These are phyloP conservation scores for Xyrauchen texanus DNA, from an alignment of 2,113 vertebrate genomes.

Conservation along the genomic window DNA sequence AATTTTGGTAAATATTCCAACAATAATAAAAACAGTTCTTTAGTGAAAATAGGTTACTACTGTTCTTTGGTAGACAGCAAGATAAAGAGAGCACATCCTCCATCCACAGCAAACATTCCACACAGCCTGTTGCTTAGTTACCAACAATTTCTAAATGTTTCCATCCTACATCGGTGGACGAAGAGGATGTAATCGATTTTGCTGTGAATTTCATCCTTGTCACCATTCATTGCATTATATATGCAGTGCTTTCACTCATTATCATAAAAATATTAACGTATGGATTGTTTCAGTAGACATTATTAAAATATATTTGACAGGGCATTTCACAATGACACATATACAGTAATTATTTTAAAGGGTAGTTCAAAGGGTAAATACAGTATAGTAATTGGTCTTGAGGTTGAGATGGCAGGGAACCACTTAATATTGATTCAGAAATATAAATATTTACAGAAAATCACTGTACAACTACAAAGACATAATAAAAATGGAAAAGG, in stretches of 20 bases:
- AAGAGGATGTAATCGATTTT: slow-evolving; percentile 32
- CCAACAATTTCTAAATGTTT: slow-evolving; percentile 43
- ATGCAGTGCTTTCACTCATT: neutral
- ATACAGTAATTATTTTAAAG: too few species aligned
- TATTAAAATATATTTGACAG: neutral
- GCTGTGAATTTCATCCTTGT: slow-evolving; percentile 12
- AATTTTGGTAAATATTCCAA: neutral
- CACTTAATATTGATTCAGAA: slow-evolving; percentile 21
- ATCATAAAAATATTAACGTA: neutral
- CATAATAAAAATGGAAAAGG: slow-evolving; percentile 51
- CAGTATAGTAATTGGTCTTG: neutral
- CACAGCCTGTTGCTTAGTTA: slow-evolving; percentile 51
- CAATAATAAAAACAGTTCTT: neutral
- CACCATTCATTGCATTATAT: slow-evolving; percentile 25
- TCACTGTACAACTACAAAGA: slow-evolving; percentile 14
- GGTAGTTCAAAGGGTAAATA: neutral
- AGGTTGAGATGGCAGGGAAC: neutral
- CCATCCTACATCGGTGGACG: slow-evolving; percentile 8
- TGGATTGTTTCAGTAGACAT: neutral
- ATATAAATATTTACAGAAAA: slow-evolving; percentile 40
- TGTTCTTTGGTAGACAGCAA: neutral
- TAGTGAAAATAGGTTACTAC: neutral
- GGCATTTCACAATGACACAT: neutral
- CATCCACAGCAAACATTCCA: slow-evolving; percentile 13
- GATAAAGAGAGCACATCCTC: neutral